Evolutionary conservation across 2,797 vertebrate species (phyloP).

Genomic region (Acanthopagrus latus): DNA sequence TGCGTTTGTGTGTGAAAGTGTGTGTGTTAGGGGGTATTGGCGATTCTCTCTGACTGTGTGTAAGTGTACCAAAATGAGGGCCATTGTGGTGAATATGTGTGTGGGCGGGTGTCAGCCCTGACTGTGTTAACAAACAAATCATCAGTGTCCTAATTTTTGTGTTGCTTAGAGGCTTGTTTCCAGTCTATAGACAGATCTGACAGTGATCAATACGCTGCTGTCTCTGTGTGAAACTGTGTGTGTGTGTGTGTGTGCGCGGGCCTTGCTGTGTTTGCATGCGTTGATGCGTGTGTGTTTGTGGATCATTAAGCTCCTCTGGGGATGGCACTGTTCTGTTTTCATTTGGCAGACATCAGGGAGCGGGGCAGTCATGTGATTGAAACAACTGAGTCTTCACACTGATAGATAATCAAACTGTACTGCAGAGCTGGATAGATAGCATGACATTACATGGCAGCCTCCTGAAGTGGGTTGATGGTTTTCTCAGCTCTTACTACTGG

Average conservation of each 20-base stretch:
- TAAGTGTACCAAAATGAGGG: constrained; percentile 66
- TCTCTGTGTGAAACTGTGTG: constrained; percentile 51
- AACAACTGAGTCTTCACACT: constrained; percentile 71
- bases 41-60: constrained; percentile 59
- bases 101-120: constrained; percentile 54
- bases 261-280: constrained; percentile 41
- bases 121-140: constrained; percentile 77
- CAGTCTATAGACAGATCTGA: constrained; percentile 79
- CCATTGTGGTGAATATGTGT: constrained; percentile 55
- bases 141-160: constrained; percentile 83
- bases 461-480: constrained; percentile 61
- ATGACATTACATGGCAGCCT: constrained; percentile 62
- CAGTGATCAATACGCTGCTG: constrained; percentile 82
- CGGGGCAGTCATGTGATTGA: constrained; percentile 69
- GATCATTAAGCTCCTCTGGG: constrained; percentile 79
- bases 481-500: constrained; percentile 47
- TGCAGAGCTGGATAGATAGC: constrained; percentile 48
- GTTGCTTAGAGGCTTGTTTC: constrained; percentile 81
- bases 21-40: constrained; percentile 49
- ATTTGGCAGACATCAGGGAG: constrained; percentile 73
- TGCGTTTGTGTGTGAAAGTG: constrained; percentile 36
- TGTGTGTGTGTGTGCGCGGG: constrained; percentile 5
- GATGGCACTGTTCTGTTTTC: constrained; percentile 74
- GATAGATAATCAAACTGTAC: constrained; percentile 74
- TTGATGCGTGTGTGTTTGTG: constrained; percentile 50